Conservation (phyloP, 2,888 invertebrate species). For the Scrobipalpa atriplicella region DNA sequence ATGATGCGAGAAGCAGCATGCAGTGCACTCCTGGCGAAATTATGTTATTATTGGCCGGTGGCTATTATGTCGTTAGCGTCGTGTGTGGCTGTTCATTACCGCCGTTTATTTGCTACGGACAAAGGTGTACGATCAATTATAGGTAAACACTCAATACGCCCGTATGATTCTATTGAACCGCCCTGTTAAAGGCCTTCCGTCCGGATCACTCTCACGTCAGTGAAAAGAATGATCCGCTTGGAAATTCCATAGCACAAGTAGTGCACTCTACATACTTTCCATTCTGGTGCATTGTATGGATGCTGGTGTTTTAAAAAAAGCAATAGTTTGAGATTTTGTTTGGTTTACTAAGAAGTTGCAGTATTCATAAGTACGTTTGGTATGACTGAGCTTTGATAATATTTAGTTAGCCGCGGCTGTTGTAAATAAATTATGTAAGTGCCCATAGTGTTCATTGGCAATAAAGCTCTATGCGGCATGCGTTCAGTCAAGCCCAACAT, state of each 20-base stretch:
- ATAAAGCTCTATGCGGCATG: conserved; percentile 4
- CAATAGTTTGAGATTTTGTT: neutral
- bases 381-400: neutral
- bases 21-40: conserved; percentile 30
- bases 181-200: conserved; percentile 21
- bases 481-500: conserved; percentile 27
- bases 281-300: neutral
- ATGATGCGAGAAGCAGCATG: conserved; percentile 23
- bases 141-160: conserved; percentile 37
- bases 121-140: conserved; percentile 41
- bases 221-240: neutral
- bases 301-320: neutral
- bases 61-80: conserved; percentile 48
- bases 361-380: neutral
- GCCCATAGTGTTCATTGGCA: neutral
- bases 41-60: conserved; percentile 35
- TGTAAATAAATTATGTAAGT: conserved; percentile 15
- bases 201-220: conserved; percentile 22
- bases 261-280: neutral
- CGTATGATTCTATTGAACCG: conserved; percentile 29
- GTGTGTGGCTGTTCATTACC: conserved; percentile 54
- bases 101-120: conserved; percentile 38
- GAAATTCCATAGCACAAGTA: conserved; percentile 19
- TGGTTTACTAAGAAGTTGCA: neutral
- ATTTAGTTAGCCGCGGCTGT: neutral